Conservation (phyloP, 2,113 vertebrate genomes). For the Pogonocichla stellata region DNA sequence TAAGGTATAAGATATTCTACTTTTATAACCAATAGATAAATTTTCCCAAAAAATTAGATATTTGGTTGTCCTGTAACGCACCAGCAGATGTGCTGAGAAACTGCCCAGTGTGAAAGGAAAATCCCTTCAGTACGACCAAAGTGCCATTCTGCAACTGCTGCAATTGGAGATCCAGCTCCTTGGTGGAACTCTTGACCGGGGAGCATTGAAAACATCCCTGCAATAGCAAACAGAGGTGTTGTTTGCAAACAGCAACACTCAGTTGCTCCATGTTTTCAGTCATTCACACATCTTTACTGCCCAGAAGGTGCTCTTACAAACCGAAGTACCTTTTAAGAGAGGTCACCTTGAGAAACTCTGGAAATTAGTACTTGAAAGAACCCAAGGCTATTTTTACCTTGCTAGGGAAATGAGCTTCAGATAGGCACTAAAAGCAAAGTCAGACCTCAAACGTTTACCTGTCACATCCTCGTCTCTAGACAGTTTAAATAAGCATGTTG, state of each 20-base stretch:
- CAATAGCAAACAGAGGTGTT: neutral
- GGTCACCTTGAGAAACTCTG: neutral
- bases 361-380: neutral
- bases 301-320: neutral
- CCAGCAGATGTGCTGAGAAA: neutral
- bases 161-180: neutral
- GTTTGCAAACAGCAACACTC: neutral
- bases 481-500: neutral
- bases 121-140: neutral
- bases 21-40: neutral
- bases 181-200: neutral
- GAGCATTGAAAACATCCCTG: neutral
- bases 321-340: neutral
- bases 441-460: neutral
- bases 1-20: neutral
- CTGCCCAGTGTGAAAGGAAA: neutral
- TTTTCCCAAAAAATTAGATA: neutral
- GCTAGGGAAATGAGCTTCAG: neutral
- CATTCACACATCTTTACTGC: neutral
- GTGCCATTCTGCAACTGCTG: neutral
- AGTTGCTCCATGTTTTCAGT: neutral
- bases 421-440: neutral
- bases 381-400: neutral
- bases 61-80: fast-evolving
- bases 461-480: neutral